phyloP scores from a whole-genome alignment of 53 echinoderm and acorn worm genomes.

The Pentamera pediparva region DNA sequence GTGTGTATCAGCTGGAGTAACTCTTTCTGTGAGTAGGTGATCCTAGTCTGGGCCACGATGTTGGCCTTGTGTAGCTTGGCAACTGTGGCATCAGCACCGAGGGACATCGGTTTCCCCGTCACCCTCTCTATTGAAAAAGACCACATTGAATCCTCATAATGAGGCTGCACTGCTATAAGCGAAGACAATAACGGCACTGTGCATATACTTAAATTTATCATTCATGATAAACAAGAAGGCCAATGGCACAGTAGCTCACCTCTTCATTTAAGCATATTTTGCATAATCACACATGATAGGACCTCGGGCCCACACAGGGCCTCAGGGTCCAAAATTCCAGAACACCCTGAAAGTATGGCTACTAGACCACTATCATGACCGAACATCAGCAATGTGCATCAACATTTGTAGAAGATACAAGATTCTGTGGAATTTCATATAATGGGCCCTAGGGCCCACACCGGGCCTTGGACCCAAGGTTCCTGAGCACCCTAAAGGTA shows the following conservation, averaged over 20 bases:
- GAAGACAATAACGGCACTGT: background rate
- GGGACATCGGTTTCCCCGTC: slow-evolving; percentile 91
- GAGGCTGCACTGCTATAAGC: background rate
- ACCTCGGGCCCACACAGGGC: no score
- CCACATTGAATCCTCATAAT: background rate
- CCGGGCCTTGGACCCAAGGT: no score
- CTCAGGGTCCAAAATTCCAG: no score
- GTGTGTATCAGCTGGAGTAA: slow-evolving; percentile 78
- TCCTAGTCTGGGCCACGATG: slow-evolving; percentile 94
- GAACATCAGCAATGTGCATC: no score
- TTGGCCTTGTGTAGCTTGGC: slow-evolving; percentile 92
- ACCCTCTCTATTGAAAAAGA: slow-evolving; percentile 66
- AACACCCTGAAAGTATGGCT: no score
- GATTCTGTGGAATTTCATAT: no score
- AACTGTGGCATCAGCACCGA: slow-evolving; percentile 80
- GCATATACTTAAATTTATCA: background rate
- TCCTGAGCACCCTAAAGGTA: no score
- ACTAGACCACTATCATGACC: no score
- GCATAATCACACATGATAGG: no score
- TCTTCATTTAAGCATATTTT: no score
- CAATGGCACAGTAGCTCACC: background rate
- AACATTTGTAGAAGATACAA: no score
- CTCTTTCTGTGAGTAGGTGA: slow-evolving; percentile 80
- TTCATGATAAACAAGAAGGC: background rate
- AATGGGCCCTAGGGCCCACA: no score